Base-by-base conservation (phyloP, 2,888 invertebrate genomes). In the Philhelius pedissequus region DNA sequence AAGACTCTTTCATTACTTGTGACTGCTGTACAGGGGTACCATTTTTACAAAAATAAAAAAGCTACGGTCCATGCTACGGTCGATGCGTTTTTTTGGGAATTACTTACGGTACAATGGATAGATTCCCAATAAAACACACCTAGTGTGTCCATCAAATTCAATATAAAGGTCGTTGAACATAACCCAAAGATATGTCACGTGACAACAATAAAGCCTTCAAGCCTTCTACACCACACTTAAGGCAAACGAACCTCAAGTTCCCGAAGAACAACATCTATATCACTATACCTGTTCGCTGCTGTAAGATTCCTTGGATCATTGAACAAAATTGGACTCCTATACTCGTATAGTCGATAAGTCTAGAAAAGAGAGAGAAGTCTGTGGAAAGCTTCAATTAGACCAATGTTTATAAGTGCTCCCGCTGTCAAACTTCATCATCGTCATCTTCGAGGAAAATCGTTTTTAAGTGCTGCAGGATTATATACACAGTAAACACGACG, bases 391-490 rank as follows among this genome's bases (percentile, higher is more conserved):
- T 78, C 82, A 82, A 82, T 78, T 78, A 69, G 73, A 68, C 78
- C 82, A 82, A 78, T 78, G 82, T 78, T 68, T 74, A 48, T 56
- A 64, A 83, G 83, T 74, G 73, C 73, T 69, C 74, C 74, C 70
- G 83, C 78, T 79, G 83, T 83, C 83, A 83, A 64, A 74, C 83
- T 83, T 83, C 69, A 83, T 83, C 73, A 79, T 83, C 64, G 74
- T 83, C 73, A 78, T 78, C 66, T 54, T 38, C 58, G 15, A 40
- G 58, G 13, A 38, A 38, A 54, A 18, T 11, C 35, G 38, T 73
- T 71, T 73, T 25, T 45, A 69, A 40, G 62, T 35, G 74, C 83
- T 79, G 79, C 69, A 70, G 68, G 80, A 56, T 56, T 56, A n/a
- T 56, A n/a, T 70, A 38, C 15, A 64, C 69, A 75, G 20, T 60